Evolutionary conservation across 2,888 invertebrate genomes (phyloP).

Genomic region (Cetonia aurata): DNA sequence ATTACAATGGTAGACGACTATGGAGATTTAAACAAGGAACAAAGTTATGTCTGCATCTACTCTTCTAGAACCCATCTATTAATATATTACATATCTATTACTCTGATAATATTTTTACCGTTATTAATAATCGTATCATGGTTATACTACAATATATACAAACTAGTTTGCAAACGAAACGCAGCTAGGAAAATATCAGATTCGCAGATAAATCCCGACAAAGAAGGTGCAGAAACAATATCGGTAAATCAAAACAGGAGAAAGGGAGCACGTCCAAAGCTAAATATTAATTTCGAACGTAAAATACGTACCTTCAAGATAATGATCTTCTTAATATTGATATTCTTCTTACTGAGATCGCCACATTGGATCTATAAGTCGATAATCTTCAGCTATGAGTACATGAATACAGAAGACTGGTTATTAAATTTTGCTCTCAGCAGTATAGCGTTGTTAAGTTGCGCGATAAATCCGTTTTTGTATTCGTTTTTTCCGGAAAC

Average conservation of each 20-base stretch:
- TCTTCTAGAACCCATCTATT: slow-evolving; percentile 53
- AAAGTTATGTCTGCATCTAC: slow-evolving; percentile 56
- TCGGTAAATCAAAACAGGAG: not conserved
- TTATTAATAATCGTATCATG: slow-evolving; percentile 67
- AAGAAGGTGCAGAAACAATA: slow-evolving; percentile 4
- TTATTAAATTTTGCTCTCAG: slow-evolving; percentile 68
- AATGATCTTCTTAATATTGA: slow-evolving; percentile 69
- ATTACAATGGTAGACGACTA: slow-evolving; percentile 54
- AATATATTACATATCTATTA: slow-evolving; percentile 58
- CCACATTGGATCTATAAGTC: slow-evolving; percentile 71
- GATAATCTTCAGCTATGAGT: slow-evolving; percentile 62
- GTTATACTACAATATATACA: slow-evolving; percentile 69
- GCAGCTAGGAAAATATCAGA: slow-evolving; percentile 56
- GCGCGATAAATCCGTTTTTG: slow-evolving; percentile 71
- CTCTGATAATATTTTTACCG: slow-evolving; percentile 66
- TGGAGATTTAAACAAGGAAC: slow-evolving; percentile 52
- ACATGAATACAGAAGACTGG: slow-evolving; percentile 59
- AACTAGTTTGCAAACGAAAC: slow-evolving; percentile 68
- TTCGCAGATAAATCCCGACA: slow-evolving; percentile 31
- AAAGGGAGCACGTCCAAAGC: slow-evolving; percentile 43
- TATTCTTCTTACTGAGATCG: slow-evolving; percentile 69
- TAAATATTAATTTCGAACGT: slow-evolving; percentile 59
- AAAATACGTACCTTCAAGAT: slow-evolving; percentile 72
- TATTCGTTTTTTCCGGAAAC: slow-evolving; percentile 73
- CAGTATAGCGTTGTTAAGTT: slow-evolving; percentile 69